A percentile compares a stretch with the other conserved stretches of the same genome.
Conservation (phyloP, 1,140 invertebrate genomes). For the Saxidomus purpurata region DNA sequence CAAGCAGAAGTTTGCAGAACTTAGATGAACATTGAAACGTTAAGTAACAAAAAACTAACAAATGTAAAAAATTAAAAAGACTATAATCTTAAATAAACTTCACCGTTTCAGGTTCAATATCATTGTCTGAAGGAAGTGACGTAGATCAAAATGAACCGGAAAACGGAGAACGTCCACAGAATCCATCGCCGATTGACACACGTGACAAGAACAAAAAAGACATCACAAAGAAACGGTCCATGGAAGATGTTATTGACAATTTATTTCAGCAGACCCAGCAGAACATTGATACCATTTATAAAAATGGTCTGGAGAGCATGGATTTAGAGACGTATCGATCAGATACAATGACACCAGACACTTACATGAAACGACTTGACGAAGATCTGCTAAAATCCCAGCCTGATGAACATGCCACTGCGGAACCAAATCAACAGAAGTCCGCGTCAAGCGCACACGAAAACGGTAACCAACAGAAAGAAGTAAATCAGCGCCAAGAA, state of each 20-base stretch:
- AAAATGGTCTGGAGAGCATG: constrained; percentile 54
- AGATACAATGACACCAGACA: constrained; percentile 58
- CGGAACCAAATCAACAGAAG: neutral
- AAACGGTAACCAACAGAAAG: neutral
- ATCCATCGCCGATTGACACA: neutral
- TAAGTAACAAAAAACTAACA: no score
- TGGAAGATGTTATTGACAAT: constrained; percentile 61
- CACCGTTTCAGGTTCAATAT: constrained; percentile 54
- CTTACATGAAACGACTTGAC: constrained; percentile 49
- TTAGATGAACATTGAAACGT: no score
- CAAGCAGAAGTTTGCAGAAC: no score
- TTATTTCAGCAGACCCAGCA: constrained; percentile 48
- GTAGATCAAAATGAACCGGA: neutral
- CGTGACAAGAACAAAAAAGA: neutral
- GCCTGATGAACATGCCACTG: neutral
- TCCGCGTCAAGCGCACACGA: neutral
- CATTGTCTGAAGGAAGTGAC: constrained; percentile 57
- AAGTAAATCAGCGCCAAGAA: neutral
- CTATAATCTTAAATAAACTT: no score
- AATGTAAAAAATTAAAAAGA: no score
- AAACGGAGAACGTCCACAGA: constrained; percentile 19
- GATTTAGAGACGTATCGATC: constrained; percentile 47
- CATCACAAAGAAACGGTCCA: neutral
- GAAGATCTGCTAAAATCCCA: constrained; percentile 37
- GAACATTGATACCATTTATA: constrained; percentile 61